Base-by-base conservation (phyloP, 1,140 invertebrate genomes). In the Xylocopa sonorina region DNA sequence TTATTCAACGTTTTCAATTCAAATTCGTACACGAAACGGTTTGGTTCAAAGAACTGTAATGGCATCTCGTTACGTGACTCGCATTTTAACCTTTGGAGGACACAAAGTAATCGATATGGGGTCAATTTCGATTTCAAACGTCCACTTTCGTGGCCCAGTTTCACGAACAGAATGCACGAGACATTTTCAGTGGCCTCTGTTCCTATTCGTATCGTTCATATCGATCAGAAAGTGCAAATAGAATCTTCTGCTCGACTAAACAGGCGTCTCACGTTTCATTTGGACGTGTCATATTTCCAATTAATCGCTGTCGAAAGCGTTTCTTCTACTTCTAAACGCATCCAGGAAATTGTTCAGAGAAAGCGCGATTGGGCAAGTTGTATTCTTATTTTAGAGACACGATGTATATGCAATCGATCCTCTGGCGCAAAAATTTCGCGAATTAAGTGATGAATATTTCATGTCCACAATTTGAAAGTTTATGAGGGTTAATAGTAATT, bases 191-290 rank as follows among this genome's bases (percentile, higher is more conserved):
- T 24, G 21, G 46, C 24, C 12, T 3, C 34, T 18, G 46, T 64
- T 63, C 69, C n/a, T n/a, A n/a, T n/a, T n/a, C 69, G 69, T 72
- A 24, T 48, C 72, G 72, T 75, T 75, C 72, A 53, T 75, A 75
- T 75, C 66, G 60, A 75, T n/a, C n/a, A 75, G 72, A 75, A 75
- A 75, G 72, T 75, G 60, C 66, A 75, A 75, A 75, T 75, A 66
- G 72, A 66, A 51, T 75, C 27, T 64, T 29, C 72, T 51, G 72
- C 7, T 43, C 48, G 72, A 29, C 14, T n/a, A 46, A 21, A 34
- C 34, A 53, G 24, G 60, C 48, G 9, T 58, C 53, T 43, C 72
- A 74, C 72, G 72, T 74, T 64, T 74, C 72, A 74, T 48, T 60
- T 64, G 58, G 46, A 74, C 72, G 71, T 74, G 60, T 53, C 34